Evolutionary conservation across 1,140 invertebrate genomes (phyloP), one percentile per base, ranked within the genome.

Genomic region (Riptortus pedestris): DNA sequence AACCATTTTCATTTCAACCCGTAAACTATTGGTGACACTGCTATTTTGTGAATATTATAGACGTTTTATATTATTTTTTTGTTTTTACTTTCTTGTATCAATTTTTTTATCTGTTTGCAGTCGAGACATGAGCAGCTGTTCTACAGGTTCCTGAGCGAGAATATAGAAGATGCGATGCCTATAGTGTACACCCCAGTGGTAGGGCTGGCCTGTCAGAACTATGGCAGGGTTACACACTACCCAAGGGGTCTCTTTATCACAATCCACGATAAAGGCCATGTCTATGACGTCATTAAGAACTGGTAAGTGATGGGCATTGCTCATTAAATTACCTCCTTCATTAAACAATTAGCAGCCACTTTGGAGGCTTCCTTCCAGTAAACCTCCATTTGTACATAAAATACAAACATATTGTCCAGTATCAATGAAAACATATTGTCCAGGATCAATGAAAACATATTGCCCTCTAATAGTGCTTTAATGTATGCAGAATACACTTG

Each of bases 191-290:
- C 91, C 0, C 93, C 93, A 0, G 95, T 91, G 0, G 92, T 95
- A 0, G 91, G 94, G 16, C 78, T 91, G 24, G 94, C 93, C 1
- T 98, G 95, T 78, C 92, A 96, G 76, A 91, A 95, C 73, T 98
- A 91, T 75, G 95, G 95, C n/a, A 78, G 92, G 18, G 87, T 96
- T 60, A 97, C 91, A 75, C 81, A 91, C 31, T 80, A 92, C 71
- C 92, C 95, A 0, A 83, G 90, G 52, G 95, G 95, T 12, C 78
- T 99, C n/a, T 99, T 93, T 71, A 89, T 99, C 68, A 94, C 92
- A 20, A 96, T 98, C 58, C 86, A 98, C 73, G 96, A 99, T 73
- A 87, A 88, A 70, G 93, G 92, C 7, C 90, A 98, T 74, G 77
- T 96, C 3, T 90, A 88, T 70, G 84, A 92, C 33, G 81, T 93